phyloP scores from a whole-genome alignment of 1,140 invertebrate species.

The Drosophila bipectinata region DNA sequence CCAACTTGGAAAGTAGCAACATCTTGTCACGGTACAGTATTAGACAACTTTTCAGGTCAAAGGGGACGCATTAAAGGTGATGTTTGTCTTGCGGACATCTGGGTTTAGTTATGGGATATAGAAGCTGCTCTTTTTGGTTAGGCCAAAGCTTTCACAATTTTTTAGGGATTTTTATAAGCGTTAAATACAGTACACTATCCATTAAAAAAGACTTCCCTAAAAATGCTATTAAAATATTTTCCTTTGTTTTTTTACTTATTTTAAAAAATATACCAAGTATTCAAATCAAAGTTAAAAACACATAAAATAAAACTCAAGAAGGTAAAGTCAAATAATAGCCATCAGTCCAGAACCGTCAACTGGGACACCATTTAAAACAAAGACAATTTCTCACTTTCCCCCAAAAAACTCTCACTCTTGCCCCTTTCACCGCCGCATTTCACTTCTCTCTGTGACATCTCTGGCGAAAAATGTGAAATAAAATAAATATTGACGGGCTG shows the following conservation, averaged over 20 bases:
- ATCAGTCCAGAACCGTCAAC: conserved; percentile 19
- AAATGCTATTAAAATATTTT: background rate
- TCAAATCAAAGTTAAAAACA: background rate
- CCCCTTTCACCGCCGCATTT: conserved; percentile 6
- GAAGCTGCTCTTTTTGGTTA: background rate
- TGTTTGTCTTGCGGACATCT: conserved; percentile 13
- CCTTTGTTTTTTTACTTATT: background rate
- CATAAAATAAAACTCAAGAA: conserved; percentile 13
- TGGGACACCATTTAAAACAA: conserved; percentile 39
- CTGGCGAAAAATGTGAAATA: conserved; percentile 57
- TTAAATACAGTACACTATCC: too few relatives aligned
- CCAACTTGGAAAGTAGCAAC: conserved; percentile 33
- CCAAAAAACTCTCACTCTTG: background rate
- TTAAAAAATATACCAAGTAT: background rate
- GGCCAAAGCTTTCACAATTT: background rate
- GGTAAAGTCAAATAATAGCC: conserved; percentile 21
- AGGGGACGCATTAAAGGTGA: conserved; percentile 10
- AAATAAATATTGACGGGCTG: conserved; percentile 76
- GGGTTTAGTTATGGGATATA: background rate
- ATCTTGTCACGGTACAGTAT: conserved; percentile 37
- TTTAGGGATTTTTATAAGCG: too few relatives aligned
- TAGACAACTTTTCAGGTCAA: conserved; percentile 22
- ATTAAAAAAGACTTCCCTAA: too few relatives aligned
- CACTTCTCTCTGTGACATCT: conserved; percentile 43
- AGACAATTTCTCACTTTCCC: conserved; percentile 45